A percentile compares a stretch with the other conserved stretches of the same genome.
These are phyloP conservation scores for Tetrapedia diversipes DNA, from an alignment of 2,888 invertebrate genomes.

Conservation along the genomic window DNA sequence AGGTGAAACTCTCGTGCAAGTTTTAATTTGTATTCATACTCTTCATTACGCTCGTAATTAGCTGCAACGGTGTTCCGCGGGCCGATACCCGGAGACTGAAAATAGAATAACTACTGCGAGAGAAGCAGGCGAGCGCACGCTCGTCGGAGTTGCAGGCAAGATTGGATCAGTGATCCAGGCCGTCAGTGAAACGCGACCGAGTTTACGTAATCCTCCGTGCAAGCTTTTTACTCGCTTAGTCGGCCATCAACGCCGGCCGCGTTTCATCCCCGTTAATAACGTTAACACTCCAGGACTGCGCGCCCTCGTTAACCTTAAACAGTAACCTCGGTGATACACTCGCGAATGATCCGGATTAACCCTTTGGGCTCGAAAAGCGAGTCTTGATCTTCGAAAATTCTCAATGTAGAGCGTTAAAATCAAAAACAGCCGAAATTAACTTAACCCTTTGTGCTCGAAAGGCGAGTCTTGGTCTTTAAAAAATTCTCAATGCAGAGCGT, in stretches of 20 bases:
- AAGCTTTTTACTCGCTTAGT: conserved; percentile 18
- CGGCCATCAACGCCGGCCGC: conserved; percentile 9
- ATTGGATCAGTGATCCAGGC: conserved; percentile 41
- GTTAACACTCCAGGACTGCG: conserved; percentile 14
- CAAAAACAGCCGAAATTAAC: no score
- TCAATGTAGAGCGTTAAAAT: no score
- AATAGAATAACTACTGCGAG: conserved; percentile 42
- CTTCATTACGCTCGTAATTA: conserved; percentile 71
- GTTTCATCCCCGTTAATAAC: conserved; percentile 15
- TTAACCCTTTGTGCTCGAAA: no score
- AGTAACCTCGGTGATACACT: neutral
- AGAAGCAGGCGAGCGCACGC: neutral
- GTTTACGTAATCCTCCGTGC: conserved; percentile 41
- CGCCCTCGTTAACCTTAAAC: conserved; percentile 10
- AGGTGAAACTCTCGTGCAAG: conserved; percentile 28
- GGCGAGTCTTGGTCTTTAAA: no score
- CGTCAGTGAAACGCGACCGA: conserved; percentile 28
- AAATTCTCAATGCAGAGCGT: no score
- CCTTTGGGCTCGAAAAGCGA: no score
- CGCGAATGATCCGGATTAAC: conserved; percentile 5
- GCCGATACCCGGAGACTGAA: conserved; percentile 35
- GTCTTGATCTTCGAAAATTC: no score
- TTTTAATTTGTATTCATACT: conserved; percentile 68
- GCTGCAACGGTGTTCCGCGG: conserved; percentile 49
- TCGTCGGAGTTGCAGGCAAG: conserved; percentile 22